Evolutionary conservation across 2,797 vertebrate genomes (phyloP).

Genomic region (Pseudochromis fuscus): DNA sequence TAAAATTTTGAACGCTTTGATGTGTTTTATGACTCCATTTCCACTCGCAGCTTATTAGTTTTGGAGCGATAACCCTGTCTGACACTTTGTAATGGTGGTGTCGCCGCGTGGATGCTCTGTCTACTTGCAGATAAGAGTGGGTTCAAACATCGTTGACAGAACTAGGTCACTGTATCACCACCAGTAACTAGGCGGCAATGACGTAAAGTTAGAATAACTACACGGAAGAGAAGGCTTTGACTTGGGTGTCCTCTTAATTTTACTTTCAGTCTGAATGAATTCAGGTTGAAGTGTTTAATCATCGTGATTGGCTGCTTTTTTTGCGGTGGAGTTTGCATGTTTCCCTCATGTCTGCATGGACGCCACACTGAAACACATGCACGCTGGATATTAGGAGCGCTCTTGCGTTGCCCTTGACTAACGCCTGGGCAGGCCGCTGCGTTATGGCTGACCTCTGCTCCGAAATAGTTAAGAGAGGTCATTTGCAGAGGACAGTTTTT

Average conservation of each 20-base stretch:
- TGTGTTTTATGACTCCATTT: background rate
- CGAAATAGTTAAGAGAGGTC: slow-evolving; percentile 2
- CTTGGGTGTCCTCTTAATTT: background rate
- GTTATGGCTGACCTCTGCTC: slow-evolving; percentile 4
- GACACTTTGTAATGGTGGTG: background rate
- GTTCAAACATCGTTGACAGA: slow-evolving; percentile 64
- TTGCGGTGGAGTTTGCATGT: background rate
- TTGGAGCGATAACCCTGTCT: slow-evolving; percentile 26
- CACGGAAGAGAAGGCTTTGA: slow-evolving; percentile 7
- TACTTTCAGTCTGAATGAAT: background rate
- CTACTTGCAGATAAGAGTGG: slow-evolving; percentile 38
- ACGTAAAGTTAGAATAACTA: slow-evolving; percentile 22
- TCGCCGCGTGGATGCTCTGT: slow-evolving; percentile 29
- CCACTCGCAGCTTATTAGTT: slow-evolving; percentile 24
- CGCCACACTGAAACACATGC: background rate
- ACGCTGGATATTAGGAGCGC: background rate
- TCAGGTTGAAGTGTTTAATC: background rate
- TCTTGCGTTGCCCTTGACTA: slow-evolving; percentile 7
- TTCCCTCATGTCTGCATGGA: background rate
- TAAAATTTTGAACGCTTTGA: background rate
- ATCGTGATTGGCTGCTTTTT: background rate
- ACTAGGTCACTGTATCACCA: slow-evolving; percentile 72
- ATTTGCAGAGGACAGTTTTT: slow-evolving; percentile 16
- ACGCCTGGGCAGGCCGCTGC: background rate
- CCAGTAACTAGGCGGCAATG: slow-evolving; percentile 36